Percentiles rank a stretch among this genome's conserved stretches.
Evolutionary conservation across 2,113 vertebrate genomes (phyloP).

Genomic region (Dendrocopos noguchii): DNA sequence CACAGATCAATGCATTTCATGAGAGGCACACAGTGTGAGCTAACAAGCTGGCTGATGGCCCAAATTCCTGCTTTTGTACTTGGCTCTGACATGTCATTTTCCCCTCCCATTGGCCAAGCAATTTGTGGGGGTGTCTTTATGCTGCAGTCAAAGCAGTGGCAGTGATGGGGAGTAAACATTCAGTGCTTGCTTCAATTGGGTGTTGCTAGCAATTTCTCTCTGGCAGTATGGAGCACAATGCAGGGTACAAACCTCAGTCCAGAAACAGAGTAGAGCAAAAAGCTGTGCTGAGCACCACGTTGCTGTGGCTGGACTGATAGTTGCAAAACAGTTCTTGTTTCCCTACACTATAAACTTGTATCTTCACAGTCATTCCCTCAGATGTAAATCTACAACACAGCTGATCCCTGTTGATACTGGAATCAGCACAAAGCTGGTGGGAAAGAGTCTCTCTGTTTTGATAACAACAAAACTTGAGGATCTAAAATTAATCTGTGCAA

Average conservation of each 20-base stretch:
- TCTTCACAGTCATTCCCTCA: background rate
- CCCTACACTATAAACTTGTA: background rate
- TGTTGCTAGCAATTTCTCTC: constrained; percentile 35
- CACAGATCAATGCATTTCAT: constrained; percentile 53
- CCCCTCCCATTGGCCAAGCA: constrained; percentile 37
- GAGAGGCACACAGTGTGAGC: constrained; percentile 34
- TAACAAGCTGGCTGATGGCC: constrained; percentile 37
- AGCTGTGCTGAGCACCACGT: background rate
- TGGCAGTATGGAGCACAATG: background rate
- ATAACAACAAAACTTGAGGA: background rate
- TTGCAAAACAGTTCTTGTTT: background rate
- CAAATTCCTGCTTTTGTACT: constrained; percentile 48
- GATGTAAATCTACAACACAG: background rate
- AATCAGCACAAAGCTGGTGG: background rate
- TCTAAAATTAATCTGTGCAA: background rate
- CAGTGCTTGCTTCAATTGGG: constrained; percentile 29
- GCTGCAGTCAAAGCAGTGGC: constrained; percentile 54
- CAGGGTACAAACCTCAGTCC: background rate
- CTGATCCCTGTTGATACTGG: background rate
- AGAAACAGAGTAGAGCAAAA: background rate
- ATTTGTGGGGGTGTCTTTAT: constrained; percentile 15
- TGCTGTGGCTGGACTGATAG: background rate
- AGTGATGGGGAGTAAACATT: constrained; percentile 44
- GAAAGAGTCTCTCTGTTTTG: background rate
- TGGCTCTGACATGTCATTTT: constrained; percentile 29